Percentiles rank a stretch among this genome's conserved stretches.
Evolutionary conservation across 2,888 invertebrate species (phyloP).

Genomic region (Sturmia bella): DNA sequence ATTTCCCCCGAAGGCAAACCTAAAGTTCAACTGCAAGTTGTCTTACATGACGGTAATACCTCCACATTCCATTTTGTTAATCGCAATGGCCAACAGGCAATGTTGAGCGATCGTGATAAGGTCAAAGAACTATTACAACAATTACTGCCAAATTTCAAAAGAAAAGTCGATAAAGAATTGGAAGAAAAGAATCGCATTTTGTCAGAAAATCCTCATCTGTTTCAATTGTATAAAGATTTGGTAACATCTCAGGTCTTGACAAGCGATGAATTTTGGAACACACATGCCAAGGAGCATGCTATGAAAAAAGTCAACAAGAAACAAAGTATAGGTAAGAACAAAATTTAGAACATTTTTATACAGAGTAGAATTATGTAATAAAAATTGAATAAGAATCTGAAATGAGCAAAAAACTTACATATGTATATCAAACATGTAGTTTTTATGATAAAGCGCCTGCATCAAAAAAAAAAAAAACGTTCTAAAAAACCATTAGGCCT

Average conservation of each 20-base stretch:
- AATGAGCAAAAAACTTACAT: no score
- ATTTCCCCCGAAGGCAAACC: conserved; percentile 98
- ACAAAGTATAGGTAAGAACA: conserved; percentile 91
- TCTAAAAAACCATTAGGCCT: no score
- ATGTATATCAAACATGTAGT: no score
- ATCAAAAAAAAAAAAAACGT: no score
- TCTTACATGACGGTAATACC: conserved; percentile 95
- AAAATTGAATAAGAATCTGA: no score
- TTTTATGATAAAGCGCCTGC: no score
- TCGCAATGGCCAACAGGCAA: conserved; percentile 90
- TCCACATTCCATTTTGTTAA: conserved; percentile 99
- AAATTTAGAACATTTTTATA: no score
- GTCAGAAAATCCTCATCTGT: conserved; percentile 93
- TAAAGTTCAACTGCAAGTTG: conserved; percentile 98
- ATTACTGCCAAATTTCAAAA: conserved; percentile 95
- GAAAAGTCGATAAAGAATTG: conserved; percentile 94
- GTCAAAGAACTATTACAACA: conserved; percentile 96
- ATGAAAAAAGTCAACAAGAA: conserved; percentile 87
- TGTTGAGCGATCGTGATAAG: conserved; percentile 94
- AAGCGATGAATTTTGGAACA: conserved; percentile 99
- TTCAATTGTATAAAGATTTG: conserved; percentile 97
- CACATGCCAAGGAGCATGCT: conserved; percentile 91
- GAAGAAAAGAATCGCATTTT: conserved; percentile 95
- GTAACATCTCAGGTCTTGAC: conserved; percentile 97
- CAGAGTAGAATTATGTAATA: no score